Percentiles rank a stretch among this genome's conserved stretches.
Conservation (phyloP, 2,888 invertebrate species). For the Pandemis corylana region DNA sequence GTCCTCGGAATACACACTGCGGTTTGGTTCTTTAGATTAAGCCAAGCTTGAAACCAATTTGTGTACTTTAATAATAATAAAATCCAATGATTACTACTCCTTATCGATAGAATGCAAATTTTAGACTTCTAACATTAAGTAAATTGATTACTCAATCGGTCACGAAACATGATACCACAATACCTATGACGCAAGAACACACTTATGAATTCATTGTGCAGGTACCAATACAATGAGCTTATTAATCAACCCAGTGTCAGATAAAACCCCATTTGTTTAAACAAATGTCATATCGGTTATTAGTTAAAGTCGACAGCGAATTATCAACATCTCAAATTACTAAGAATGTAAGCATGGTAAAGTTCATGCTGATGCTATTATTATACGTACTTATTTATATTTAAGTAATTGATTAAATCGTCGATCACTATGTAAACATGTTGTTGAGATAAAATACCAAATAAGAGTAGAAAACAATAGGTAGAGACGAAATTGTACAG, state of each 20-base stretch:
- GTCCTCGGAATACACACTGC: background rate
- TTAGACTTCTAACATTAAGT: slow-evolving; percentile 31
- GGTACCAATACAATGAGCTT: slow-evolving; percentile 40
- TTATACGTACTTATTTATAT: slow-evolving; percentile 3
- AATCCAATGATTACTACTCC: background rate
- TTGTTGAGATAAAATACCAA: slow-evolving; percentile 7
- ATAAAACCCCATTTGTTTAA: slow-evolving; percentile 39
- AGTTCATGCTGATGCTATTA: slow-evolving; percentile 26
- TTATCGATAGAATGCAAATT: slow-evolving; percentile 35
- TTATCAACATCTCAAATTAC: slow-evolving; percentile 40
- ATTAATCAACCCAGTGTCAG: slow-evolving; percentile 38
- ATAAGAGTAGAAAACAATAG: background rate
- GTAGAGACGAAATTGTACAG: background rate
- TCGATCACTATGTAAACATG: slow-evolving; percentile 17
- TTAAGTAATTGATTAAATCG: slow-evolving; percentile 14
- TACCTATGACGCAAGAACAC: slow-evolving; percentile 40
- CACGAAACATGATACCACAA: slow-evolving; percentile 42
- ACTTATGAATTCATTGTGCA: slow-evolving; percentile 37
- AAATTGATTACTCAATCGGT: slow-evolving; percentile 41
- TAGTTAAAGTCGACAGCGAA: slow-evolving; percentile 38
- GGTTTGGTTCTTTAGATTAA: background rate
- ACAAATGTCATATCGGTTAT: slow-evolving; percentile 42
- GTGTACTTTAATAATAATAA: background rate
- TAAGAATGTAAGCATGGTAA: slow-evolving; percentile 26
- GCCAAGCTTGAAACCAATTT: too few species aligned